Base-by-base conservation (phyloP, 2,797 vertebrate species). In the Moxostoma hubbsi region DNA sequence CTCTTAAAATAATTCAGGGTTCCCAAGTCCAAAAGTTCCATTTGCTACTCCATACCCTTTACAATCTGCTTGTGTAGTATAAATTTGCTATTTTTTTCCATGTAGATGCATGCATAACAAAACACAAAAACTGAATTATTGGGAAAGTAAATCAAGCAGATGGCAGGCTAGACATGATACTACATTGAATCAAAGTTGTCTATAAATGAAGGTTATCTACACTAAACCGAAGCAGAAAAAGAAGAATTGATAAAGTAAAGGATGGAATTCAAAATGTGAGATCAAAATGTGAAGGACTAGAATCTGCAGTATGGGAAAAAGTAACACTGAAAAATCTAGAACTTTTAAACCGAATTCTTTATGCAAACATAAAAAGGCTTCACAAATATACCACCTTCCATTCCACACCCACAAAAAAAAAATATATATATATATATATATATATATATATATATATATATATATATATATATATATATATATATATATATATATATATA, bases 351-450 rank as follows among this genome's bases (percentile, higher is more conserved):
- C n/a, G 43, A 12, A 24, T 64, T 46, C 13, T 15, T 63, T 15
- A 64, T 46, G 36, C 62, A 53, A 70, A 78, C 55, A 9, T 62
- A 63, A 62, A 15, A 51, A 12, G 58, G 9, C 43, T n/a, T 51
- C 18, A 68, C 64, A 68, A 15, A 55, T 10, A 47, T 53, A 43
- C 18, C 54, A 45, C 55, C 65, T 15, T 68, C 50, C 18, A 50
- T 43, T 69, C 47, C 47, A 51, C 7, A 18, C 11, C 9, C 24
- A 13, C 15, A 2, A 75, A 66, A 69, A 69, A n/a, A 46, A 69
- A 10, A 49, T 24, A 24, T 24, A 24, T 24, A 18, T 24, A 24
- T 24, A 24, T 24, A 24, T 24, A 24, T 24, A 24, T 24, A 24
- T 24, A 24, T 24, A 24, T 24, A 24, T 24, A 24, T 24, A 24